Base-by-base conservation (phyloP, 1,140 invertebrate genomes). In the Drosophila virilis region DNA sequence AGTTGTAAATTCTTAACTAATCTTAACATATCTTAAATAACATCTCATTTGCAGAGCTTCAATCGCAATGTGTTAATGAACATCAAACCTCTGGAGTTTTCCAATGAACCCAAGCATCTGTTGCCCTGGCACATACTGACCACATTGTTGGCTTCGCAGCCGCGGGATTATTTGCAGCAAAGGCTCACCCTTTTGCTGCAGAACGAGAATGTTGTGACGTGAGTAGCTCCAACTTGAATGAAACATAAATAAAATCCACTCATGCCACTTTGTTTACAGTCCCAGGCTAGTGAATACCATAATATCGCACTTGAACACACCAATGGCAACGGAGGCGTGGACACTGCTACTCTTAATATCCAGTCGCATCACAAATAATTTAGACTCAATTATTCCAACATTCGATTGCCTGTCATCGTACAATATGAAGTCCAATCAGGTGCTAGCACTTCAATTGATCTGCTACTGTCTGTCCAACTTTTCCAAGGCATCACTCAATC, bases 301-400 rank as follows among this genome's bases (percentile, higher is more conserved):
- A 8, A 90, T 92, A 13, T 91, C 91, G 0, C 90, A 92, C 69
- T 42, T 91, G 5, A 62, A 82, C 9, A 89, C 90, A 0, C 75
- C 85, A 1, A 91, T 90, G 73, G 91, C 85, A 9, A 90, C 89
- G 1, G 91, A 92, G 67, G 91, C 91, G 28, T 92, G 91, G 91
- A 73, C 82, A 6, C 10, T 92, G 10, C 61, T 92, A 3, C 42
- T 88, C 0, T 40, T 88, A 0, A 43, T 88, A 35, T 88, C 83
- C 3, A 90, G 85, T 46, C 85, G 92, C 3, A 90, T 92, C n/a
- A 90, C 77, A 13, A 89, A 86, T 37, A 92, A 80, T 57, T 71
- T 71, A 67, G 91, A 92, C 50, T 64, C 86, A 1, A 55, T 92
- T 0, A 86, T 92, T 6, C 74, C 74, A 38, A 77, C 64, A 4